Base-by-base conservation (phyloP, 2,113 vertebrate genomes). In the Salvator merianae region DNA sequence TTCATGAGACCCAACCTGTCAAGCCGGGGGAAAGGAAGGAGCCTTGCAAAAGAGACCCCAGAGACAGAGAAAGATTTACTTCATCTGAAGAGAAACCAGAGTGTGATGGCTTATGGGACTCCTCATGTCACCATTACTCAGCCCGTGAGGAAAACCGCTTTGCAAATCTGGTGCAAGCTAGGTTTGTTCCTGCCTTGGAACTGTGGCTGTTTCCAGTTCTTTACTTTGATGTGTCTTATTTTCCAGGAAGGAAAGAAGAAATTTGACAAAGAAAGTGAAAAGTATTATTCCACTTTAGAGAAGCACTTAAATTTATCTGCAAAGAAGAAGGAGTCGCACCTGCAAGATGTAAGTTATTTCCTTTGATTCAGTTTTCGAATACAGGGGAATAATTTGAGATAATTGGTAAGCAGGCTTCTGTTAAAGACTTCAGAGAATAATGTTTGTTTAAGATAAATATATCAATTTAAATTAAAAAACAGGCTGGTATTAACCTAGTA, bases 231-330 rank as follows among this genome's bases (percentile, higher is more conserved):
- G 12, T 91, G 2, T 90, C 92, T 78, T 94, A 40, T 91, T 89
- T 89, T 91, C 81, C 88, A 99, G 98, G 98, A 99, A 87, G 98
- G 97, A 86, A 99, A 98, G 94, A 99, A 98, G 96, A 99, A 98
- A 88, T 98, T 99, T 86, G 98, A 98, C 94, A 98, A 98, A 88
- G 98, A 99, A 93, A 98, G 97, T 59, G 98, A 99, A 92, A 99
- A 98, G 92, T 99, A 98, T 90, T 98, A 98, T 92, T 98, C 97
- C 74, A 97, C 97, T n/a, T 96, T 99, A 83, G 98, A 99, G 92
- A 98, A 97, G 90, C 98, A 99, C 93, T 96, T 99, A 92, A 97
- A 95, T 96, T 92, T 99, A 90, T 99, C 98, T 74, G 97, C 97
- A 84, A 98, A 97, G 95, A 99, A 98, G 94, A 99, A 99, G 91